These are phyloP conservation scores for Melanaphis sacchari DNA, from an alignment of 1,140 invertebrate species.

Conservation along the genomic window DNA sequence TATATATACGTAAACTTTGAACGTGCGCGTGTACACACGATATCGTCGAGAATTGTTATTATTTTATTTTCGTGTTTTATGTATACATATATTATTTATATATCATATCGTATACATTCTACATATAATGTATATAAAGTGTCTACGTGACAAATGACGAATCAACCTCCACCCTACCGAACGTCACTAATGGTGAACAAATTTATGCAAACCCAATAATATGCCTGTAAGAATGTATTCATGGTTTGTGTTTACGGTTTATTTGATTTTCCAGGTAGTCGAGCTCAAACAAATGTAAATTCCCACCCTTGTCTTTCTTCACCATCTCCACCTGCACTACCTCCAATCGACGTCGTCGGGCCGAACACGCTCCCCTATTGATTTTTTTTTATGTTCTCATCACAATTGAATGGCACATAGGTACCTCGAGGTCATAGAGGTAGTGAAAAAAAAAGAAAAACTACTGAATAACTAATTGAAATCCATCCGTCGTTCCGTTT, in stretches of 20 bases:
- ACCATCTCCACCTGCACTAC: neutral
- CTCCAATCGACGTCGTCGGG: neutral
- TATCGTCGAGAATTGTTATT: neutral
- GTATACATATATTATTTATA: neutral
- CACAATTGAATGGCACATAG: slow-evolving; percentile 46
- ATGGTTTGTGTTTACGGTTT: slow-evolving; percentile 45
- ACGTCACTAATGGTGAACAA: slow-evolving; percentile 33
- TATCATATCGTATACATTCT: neutral
- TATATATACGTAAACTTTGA: neutral
- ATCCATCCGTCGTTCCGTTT: slow-evolving; percentile 7
- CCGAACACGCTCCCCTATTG: slow-evolving; percentile 50
- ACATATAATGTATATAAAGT: neutral
- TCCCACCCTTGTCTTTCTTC: neutral
- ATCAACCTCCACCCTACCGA: neutral
- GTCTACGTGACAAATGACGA: slow-evolving; percentile 39
- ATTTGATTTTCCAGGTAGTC: slow-evolving; percentile 55
- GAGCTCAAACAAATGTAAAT: slow-evolving; percentile 55
- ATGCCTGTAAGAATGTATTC: slow-evolving; percentile 21
- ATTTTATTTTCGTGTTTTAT: neutral
- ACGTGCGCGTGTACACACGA: neutral
- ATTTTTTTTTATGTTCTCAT: slow-evolving; percentile 55
- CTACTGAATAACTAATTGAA: slow-evolving; percentile 42
- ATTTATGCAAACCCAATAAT: slow-evolving; percentile 55
- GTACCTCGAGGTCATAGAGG: slow-evolving; percentile 23
- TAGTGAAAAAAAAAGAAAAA: neutral